Evolutionary conservation across 2,113 vertebrate species (phyloP).

Genomic region (Bubalus kerabau): DNA sequence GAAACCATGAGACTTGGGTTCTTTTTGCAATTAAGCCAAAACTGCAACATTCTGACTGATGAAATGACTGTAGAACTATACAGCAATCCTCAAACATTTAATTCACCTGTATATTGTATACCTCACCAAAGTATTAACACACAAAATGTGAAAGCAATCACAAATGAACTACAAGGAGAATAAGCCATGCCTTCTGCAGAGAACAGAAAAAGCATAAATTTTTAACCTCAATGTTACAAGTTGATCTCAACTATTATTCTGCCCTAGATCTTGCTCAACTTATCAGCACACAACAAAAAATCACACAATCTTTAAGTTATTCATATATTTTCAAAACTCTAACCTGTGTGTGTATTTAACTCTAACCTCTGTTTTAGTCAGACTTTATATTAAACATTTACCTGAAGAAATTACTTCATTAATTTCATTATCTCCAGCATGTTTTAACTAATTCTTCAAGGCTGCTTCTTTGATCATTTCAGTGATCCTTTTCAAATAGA

Average conservation of each 20-base stretch:
- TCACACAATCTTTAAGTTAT: slow-evolving; percentile 33
- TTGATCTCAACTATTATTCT: slow-evolving; percentile 28
- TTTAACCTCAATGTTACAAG: slow-evolving; percentile 7
- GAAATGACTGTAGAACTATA: neutral
- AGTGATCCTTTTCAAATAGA: slow-evolving; percentile 28
- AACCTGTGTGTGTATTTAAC: neutral
- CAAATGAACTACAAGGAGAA: neutral
- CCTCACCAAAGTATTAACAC: neutral
- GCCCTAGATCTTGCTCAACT: slow-evolving; percentile 29
- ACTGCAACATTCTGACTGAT: neutral
- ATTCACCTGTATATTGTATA: neutral
- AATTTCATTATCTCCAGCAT: slow-evolving; percentile 30
- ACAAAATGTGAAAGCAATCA: slow-evolving; percentile 12
- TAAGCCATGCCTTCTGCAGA: neutral
- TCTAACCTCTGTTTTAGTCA: slow-evolving; percentile 50
- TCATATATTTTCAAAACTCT: slow-evolving; percentile 58
- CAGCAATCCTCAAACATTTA: neutral
- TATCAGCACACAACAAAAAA: neutral
- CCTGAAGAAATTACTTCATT: slow-evolving; percentile 63
- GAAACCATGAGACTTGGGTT: slow-evolving; percentile 47
- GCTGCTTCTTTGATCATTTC: slow-evolving; percentile 15
- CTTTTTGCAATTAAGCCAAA: neutral
- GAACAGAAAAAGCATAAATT: rapidly evolving
- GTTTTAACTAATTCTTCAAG: neutral
- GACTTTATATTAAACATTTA: slow-evolving; percentile 61